These are phyloP conservation scores for Notamacropus eugenii DNA, from an alignment of 2,797 vertebrate genomes.

Conservation along the genomic window DNA sequence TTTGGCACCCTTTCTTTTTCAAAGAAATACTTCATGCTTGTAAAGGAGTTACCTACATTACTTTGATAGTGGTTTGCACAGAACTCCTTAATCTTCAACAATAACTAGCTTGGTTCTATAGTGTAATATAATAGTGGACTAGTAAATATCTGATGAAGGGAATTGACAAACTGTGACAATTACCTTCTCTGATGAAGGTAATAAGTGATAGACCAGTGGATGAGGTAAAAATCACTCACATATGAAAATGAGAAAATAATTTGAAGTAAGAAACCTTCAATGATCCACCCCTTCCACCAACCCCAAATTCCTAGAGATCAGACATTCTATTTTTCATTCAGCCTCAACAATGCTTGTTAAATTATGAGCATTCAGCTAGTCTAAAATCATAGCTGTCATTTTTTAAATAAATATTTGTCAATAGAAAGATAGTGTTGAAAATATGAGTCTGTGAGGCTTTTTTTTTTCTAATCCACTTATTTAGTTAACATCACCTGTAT, in stretches of 20 bases:
- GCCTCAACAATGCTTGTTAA: background rate
- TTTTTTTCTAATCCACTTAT: background rate
- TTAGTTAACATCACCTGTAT: background rate
- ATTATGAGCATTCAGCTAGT: slow-evolving; percentile 22
- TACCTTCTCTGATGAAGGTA: background rate
- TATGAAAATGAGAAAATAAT: background rate
- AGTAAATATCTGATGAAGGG: background rate
- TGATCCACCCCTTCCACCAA: background rate
- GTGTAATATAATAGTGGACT: background rate
- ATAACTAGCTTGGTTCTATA: background rate
- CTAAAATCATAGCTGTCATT: slow-evolving; percentile 51
- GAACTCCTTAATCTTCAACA: background rate
- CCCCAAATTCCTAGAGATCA: background rate
- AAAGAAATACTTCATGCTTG: background rate
- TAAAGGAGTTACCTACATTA: background rate
- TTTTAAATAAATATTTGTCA: slow-evolving; percentile 31
- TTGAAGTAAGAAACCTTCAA: background rate
- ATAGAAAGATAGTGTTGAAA: background rate
- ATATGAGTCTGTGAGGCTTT: background rate
- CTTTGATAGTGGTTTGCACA: background rate
- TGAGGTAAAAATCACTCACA: background rate
- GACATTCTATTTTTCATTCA: background rate
- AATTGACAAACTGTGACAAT: background rate
- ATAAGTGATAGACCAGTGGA: background rate
- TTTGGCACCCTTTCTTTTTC: background rate